Evolutionary conservation across 2,797 vertebrate species (phyloP).

Genomic region (Pangasius larnaudii): DNA sequence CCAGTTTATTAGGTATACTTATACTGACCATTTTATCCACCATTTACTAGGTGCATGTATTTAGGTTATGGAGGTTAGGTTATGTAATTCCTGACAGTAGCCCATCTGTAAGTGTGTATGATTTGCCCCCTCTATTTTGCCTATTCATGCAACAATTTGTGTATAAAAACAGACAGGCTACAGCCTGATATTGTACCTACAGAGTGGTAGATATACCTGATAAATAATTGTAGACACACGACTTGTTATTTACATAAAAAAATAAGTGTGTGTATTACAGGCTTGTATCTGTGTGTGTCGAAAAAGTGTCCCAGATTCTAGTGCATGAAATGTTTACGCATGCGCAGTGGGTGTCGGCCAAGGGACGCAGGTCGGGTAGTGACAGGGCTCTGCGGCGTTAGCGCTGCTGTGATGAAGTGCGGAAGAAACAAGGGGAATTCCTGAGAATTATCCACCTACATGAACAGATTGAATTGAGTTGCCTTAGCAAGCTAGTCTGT

Average conservation of each 20-base stretch:
- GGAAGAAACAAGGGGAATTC: slow-evolving; percentile 78
- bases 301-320: background rate
- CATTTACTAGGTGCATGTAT: background rate
- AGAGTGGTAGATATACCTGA: background rate
- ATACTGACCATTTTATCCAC: background rate
- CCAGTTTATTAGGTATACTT: background rate
- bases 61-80: background rate
- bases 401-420: slow-evolving; percentile 56
- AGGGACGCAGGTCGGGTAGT: slow-evolving; percentile 22
- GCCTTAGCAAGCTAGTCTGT: background rate
- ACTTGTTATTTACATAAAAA: background rate
- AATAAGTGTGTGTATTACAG: background rate
- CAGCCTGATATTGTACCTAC: background rate
- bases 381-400: slow-evolving; percentile 16
- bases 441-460: slow-evolving; percentile 57
- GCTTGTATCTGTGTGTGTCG: background rate
- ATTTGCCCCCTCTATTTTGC: background rate
- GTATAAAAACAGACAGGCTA: background rate
- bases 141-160: background rate
- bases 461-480: slow-evolving; percentile 36
- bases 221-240: background rate
- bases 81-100: background rate
- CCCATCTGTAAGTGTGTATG: background rate
- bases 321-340: background rate
- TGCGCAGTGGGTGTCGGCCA: background rate